Percentiles rank a stretch among this genome's conserved stretches.
These are phyloP conservation scores for Neogobius melanostomus DNA, from an alignment of 2,113 vertebrate genomes.

Conservation along the genomic window DNA sequence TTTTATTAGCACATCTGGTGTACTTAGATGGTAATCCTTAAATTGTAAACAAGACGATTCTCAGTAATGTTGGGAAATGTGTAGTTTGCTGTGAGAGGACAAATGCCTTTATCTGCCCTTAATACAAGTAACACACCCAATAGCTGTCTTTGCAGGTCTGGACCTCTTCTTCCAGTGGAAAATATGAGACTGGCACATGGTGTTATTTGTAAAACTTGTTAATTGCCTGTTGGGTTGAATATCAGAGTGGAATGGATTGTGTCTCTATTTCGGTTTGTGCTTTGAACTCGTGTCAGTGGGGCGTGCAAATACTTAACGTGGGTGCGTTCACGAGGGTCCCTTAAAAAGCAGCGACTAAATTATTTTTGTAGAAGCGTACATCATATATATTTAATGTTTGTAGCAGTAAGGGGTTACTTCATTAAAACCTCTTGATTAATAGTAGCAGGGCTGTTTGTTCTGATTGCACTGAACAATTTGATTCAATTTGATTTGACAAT, in stretches of 20 bases:
- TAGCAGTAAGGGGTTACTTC: too few species aligned
- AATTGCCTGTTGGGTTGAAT: background rate
- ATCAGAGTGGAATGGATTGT: too few species aligned
- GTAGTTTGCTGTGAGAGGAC: slow-evolving; percentile 29
- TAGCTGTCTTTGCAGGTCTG: slow-evolving; percentile 49
- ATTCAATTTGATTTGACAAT: too few species aligned
- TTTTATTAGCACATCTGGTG: slow-evolving; percentile 7
- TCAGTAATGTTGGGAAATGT: slow-evolving; percentile 32
- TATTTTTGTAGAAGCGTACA: too few species aligned
- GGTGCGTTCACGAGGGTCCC: too few species aligned
- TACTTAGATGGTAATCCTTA: slow-evolving; percentile 10
- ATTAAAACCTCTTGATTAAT: too few species aligned
- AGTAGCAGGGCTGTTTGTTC: too few species aligned
- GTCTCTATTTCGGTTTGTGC: background rate
- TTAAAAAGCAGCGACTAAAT: too few species aligned
- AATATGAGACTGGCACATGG: slow-evolving; percentile 61
- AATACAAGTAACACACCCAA: slow-evolving; percentile 40
- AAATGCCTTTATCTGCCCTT: slow-evolving; percentile 47
- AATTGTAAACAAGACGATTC: slow-evolving; percentile 19
- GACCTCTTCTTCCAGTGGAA: slow-evolving; percentile 66
- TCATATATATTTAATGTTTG: too few species aligned
- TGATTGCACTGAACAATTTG: too few species aligned
- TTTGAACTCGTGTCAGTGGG: background rate
- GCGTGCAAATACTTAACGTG: too few species aligned
- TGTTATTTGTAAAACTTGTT: slow-evolving; percentile 34